Conservation (phyloP, 2,113 vertebrate genomes). For the Alexandromys fortis region DNA sequence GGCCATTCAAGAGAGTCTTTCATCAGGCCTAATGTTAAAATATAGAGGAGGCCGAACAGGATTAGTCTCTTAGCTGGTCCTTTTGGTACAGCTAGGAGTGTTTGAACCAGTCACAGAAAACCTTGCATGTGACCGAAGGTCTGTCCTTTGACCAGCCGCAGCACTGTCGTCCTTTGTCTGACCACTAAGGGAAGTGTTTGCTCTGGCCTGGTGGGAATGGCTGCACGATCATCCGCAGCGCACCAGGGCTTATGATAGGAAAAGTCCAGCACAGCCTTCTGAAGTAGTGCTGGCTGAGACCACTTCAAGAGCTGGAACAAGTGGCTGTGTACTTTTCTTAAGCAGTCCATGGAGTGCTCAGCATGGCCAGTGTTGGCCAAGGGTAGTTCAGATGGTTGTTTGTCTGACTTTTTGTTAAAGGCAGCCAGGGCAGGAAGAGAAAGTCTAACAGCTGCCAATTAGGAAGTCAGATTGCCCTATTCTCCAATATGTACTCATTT, state of each 20-base stretch:
- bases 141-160: not conserved
- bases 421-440: not conserved
- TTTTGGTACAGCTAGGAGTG: not conserved
- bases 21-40: not conserved
- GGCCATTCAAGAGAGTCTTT: not conserved
- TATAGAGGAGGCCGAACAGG: not conserved
- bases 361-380: not conserved
- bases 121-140: not conserved
- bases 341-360: not conserved
- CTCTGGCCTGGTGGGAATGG: not conserved
- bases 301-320: not conserved
- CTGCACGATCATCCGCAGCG: not conserved
- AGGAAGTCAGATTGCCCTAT: not conserved
- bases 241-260: not conserved
- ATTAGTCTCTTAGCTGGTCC: not conserved
- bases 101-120: not conserved
- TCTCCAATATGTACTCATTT: not conserved
- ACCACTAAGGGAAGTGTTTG: not conserved
- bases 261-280: not conserved
- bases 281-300: not conserved
- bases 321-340: not conserved
- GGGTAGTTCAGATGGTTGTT: not conserved
- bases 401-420: not conserved
- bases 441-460: not conserved
- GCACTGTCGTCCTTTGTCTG: not conserved